Evolutionary conservation across 2,888 invertebrate genomes (phyloP).

Genomic region (Onthophagus sagittarius): DNA sequence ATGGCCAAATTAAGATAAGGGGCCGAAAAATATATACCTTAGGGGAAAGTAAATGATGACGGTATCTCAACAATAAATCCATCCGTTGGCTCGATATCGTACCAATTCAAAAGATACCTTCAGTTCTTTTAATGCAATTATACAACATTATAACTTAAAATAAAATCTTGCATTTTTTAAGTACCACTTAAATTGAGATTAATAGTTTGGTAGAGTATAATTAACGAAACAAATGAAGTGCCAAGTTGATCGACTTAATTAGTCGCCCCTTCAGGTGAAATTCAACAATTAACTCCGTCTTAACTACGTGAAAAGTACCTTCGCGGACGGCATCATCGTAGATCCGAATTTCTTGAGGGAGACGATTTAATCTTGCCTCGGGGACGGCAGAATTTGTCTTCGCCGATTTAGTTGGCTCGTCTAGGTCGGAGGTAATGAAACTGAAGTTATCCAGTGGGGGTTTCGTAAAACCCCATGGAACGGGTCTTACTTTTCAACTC

Average conservation of each 20-base stretch:
- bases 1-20: background rate
- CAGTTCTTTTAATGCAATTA: background rate
- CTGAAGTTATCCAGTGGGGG: conserved; percentile 10
- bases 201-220: background rate
- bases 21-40: background rate
- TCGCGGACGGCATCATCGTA: background rate
- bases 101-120: background rate
- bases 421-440: conserved; percentile 14
- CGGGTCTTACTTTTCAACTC: background rate
- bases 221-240: background rate
- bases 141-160: background rate
- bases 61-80: background rate
- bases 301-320: background rate
- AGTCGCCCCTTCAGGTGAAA: background rate
- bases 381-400: conserved; percentile 7
- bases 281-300: background rate
- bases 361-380: conserved; percentile 7
- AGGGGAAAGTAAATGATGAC: background rate
- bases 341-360: background rate
- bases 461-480: background rate
- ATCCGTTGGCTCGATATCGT: background rate
- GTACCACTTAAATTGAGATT: background rate
- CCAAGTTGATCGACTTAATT: background rate
- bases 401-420: conserved; percentile 12
- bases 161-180: too few species aligned